A percentile compares a stretch with the other conserved stretches of the same genome.
Conservation (phyloP, 2,888 invertebrate genomes). For the Lithophane leautieri region DNA sequence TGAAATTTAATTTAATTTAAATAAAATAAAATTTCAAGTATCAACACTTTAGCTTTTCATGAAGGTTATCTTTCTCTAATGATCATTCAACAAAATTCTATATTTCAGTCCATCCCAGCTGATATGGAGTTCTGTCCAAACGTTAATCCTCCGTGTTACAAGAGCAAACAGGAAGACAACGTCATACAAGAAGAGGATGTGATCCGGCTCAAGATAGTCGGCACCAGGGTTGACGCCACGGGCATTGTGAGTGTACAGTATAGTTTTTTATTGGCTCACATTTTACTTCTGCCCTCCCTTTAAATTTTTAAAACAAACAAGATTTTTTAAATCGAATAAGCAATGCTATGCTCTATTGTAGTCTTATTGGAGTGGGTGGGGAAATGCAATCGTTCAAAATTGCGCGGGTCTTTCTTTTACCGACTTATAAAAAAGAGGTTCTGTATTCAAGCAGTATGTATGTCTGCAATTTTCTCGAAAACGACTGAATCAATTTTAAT, state of each 20-base stretch:
- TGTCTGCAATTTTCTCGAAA: not conserved
- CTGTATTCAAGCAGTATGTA: slow-evolving; percentile 1
- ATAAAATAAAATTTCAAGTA: no score
- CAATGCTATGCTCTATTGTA: not conserved
- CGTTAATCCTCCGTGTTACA: slow-evolving; percentile 99
- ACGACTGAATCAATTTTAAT: not conserved
- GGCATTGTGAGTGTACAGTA: slow-evolving; percentile 95
- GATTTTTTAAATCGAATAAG: not conserved
- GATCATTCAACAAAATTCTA: not conserved
- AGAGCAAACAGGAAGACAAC: slow-evolving; percentile 99
- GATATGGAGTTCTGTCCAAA: slow-evolving; percentile 99
- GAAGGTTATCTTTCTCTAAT: not conserved
- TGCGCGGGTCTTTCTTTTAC: no score
- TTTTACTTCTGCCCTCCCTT: not conserved
- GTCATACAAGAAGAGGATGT: slow-evolving; percentile 99
- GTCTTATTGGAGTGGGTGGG: not conserved
- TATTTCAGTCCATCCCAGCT: slow-evolving; percentile 97
- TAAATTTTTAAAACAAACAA: not conserved
- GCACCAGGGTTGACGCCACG: slow-evolving; percentile 99
- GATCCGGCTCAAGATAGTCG: slow-evolving; percentile 99
- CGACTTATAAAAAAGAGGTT: not conserved
- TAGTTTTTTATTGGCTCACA: not conserved
- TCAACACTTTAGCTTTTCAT: no score
- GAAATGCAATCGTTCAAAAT: not conserved
- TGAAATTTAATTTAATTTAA: no score